phyloP scores from a whole-genome alignment of 2,113 vertebrate genomes.

The Ovis aries region ARS-UI_Ramb_v3.0 NC_056060.1:21765501-21766000 shows the following conservation, averaged over 20 bases:
- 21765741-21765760: not conserved
- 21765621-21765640: conserved; percentile 23
- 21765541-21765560: not conserved
- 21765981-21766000: conserved; percentile 60
- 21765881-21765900: conserved; percentile 49
- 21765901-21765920: conserved; percentile 67
- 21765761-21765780: not conserved
- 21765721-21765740: not conserved
- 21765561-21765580: not conserved
- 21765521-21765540: not conserved
- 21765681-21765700: not conserved
- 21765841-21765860: not conserved
- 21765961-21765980: conserved; percentile 29
- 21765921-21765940: conserved; percentile 62
- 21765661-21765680: not conserved
- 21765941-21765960: conserved; percentile 62
- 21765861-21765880: conserved; percentile 47
- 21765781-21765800: conserved; percentile 24
- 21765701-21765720: not conserved
- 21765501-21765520: not conserved
- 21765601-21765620: conserved; percentile 30
- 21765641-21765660: not conserved
- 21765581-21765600: not conserved
- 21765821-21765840: not conserved
- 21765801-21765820: not conserved